A percentile compares a stretch with the other conserved stretches of the same genome.
Conservation (phyloP, 2,113 vertebrate species). For the Chrysochloris asiatica region DNA sequence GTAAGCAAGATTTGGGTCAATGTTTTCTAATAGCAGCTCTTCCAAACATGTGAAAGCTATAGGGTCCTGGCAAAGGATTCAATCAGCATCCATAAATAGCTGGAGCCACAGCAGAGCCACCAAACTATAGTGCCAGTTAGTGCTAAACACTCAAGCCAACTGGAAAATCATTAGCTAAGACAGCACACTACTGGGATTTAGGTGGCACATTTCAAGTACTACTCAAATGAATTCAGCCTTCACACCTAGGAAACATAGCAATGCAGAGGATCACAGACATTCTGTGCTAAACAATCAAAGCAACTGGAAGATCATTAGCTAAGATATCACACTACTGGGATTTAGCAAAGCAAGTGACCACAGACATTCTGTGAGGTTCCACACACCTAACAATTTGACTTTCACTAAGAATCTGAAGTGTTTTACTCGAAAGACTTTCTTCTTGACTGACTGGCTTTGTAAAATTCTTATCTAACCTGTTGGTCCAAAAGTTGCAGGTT, state of each 20-base stretch:
- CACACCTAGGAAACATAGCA: too few species aligned
- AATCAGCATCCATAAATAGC: background rate
- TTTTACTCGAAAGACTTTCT: background rate
- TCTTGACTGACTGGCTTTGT: background rate
- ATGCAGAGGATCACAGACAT: background rate
- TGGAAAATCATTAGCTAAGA: background rate
- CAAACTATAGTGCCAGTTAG: background rate
- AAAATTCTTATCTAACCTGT: constrained; percentile 83
- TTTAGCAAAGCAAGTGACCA: background rate
- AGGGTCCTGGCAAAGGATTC: background rate
- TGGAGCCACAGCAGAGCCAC: background rate
- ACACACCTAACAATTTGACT: background rate
- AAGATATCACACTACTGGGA: background rate
- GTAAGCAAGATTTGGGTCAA: background rate
- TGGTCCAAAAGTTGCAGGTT: constrained; percentile 86
- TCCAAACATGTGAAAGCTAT: background rate
- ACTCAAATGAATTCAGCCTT: too few species aligned
- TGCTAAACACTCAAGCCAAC: background rate
- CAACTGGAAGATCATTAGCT: background rate
- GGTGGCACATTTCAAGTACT: too few species aligned
- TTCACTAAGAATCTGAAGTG: background rate
- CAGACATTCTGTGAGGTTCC: background rate
- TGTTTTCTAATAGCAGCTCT: background rate
- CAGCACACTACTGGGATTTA: background rate
- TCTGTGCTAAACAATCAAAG: background rate